Evolutionary conservation across 2,113 vertebrate species (phyloP).

Genomic region (Callipepla squamata): DNA sequence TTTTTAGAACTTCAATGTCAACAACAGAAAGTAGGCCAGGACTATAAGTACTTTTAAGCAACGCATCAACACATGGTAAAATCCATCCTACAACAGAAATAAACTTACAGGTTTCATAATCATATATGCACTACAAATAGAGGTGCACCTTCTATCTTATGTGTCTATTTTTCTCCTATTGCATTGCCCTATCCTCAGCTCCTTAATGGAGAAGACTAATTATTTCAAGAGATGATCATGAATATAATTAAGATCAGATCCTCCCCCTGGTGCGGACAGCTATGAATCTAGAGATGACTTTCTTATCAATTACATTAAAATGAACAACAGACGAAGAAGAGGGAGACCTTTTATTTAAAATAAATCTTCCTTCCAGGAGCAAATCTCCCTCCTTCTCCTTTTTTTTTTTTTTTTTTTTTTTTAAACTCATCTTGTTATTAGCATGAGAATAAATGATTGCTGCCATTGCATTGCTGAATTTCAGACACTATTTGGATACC

Average conservation of each 20-base stretch:
- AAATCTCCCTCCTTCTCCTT: neutral
- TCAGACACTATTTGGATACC: neutral
- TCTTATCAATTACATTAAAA: neutral
- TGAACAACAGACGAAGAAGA: neutral
- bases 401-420: neutral
- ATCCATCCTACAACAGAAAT: neutral
- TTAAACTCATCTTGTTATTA: neutral
- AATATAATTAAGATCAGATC: conserved; percentile 24
- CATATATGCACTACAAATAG: neutral
- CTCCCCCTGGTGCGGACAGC: neutral
- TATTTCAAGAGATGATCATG: conserved; percentile 13
- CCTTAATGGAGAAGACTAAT: neutral
- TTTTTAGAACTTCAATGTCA: neutral
- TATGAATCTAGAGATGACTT: neutral
- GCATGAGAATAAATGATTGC: neutral
- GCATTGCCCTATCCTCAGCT: neutral
- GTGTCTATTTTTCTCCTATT: neutral
- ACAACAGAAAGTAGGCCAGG: neutral
- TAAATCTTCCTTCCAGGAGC: neutral
- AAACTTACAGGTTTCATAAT: neutral
- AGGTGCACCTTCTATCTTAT: neutral
- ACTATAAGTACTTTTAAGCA: neutral
- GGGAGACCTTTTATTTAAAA: neutral
- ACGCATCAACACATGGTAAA: neutral
- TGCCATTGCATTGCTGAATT: neutral